Percentiles rank a stretch among this genome's conserved stretches.
phyloP scores from a whole-genome alignment of 2,888 invertebrate species.

The Parnassius mnemosyne region DNA sequence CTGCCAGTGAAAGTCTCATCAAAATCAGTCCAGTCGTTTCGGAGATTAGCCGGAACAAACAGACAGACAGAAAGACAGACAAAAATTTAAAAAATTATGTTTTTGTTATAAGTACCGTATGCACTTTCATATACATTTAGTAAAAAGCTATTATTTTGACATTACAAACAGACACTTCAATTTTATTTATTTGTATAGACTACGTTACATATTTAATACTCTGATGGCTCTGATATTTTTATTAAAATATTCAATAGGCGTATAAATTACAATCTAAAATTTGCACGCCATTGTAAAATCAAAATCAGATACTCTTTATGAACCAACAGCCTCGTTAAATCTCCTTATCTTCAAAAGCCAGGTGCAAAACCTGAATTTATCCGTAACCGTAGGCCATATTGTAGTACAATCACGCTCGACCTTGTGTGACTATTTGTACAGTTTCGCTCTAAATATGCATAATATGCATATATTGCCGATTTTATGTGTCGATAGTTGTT shows the following conservation, averaged over 20 bases:
- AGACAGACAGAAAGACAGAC: no score
- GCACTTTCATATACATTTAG: no score
- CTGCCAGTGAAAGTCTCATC: no score
- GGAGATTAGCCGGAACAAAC: no score
- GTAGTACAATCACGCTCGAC: constrained; percentile 61
- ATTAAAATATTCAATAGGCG: not conserved
- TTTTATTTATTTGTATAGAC: no score
- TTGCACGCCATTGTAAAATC: constrained; percentile 28
- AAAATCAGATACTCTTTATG: constrained; percentile 42
- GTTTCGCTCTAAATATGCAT: constrained; percentile 29
- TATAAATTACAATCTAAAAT: not conserved
- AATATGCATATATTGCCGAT: constrained; percentile 19
- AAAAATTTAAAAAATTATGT: no score
- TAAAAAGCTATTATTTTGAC: no score
- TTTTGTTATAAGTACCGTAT: no score
- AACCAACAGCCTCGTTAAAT: constrained; percentile 48
- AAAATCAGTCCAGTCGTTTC: no score
- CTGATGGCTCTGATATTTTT: not conserved
- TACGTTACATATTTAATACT: no score
- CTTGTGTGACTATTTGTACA: constrained; percentile 47
- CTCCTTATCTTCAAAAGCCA: constrained; percentile 59
- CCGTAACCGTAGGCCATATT: constrained; percentile 50
- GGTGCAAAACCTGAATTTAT: constrained; percentile 56
- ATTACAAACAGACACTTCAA: no score
- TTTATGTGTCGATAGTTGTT: constrained; percentile 18